Conservation (phyloP, 2,888 invertebrate species). For the Galerucella calmariensis region DNA sequence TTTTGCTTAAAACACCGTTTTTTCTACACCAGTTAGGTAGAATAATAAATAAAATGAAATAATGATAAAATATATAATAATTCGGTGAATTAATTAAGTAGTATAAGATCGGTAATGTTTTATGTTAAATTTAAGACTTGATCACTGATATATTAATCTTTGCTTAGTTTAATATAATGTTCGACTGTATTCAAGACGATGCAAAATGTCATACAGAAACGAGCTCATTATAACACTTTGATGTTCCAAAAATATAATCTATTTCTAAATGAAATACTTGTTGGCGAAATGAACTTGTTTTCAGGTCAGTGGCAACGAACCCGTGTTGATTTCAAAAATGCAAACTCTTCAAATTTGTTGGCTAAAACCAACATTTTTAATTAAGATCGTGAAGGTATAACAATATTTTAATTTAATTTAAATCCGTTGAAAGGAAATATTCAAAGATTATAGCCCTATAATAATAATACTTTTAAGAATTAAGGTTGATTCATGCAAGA, state of each 20-base stretch:
- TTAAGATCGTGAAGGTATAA: no score
- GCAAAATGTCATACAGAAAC: slow-evolving; percentile 36
- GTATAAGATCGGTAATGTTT: background rate
- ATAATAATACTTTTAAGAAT: no score
- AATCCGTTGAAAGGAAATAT: no score
- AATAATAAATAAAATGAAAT: no score
- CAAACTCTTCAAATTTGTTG: slow-evolving; percentile 10
- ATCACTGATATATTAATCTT: background rate
- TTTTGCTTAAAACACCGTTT: no score
- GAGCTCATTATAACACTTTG: slow-evolving; percentile 40
- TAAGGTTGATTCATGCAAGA: no score
- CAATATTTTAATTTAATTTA: no score
- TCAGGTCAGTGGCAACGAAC: slow-evolving; percentile 60
- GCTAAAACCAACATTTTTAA: no score
- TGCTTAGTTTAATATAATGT: slow-evolving; percentile 3
- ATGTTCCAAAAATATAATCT: slow-evolving; percentile 45
- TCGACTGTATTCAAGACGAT: slow-evolving; percentile 1
- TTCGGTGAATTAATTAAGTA: no score
- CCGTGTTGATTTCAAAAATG: slow-evolving; percentile 40
- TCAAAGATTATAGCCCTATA: no score
- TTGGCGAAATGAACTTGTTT: slow-evolving; percentile 55
- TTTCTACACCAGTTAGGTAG: no score
- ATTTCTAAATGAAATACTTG: slow-evolving; percentile 36
- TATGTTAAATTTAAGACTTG: background rate
- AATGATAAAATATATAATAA: no score